Conservation (phyloP, 2,797 vertebrate species). For the Microchirus variegatus region DNA sequence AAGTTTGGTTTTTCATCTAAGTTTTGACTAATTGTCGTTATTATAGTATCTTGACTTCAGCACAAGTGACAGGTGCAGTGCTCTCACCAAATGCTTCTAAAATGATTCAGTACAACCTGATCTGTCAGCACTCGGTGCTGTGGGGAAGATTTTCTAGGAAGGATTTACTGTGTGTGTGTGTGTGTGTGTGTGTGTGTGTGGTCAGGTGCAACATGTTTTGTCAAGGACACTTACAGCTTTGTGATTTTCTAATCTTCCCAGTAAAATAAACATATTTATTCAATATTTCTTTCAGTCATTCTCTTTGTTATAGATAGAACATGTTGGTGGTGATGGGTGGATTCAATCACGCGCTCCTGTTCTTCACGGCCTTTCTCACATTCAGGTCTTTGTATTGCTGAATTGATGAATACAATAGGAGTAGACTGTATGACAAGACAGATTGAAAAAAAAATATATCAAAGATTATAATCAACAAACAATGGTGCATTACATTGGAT, state of each 20-base stretch:
- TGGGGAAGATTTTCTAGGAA: background rate
- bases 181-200: background rate
- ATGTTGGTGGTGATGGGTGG: background rate
- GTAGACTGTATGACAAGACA: constrained; percentile 3
- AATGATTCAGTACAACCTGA: constrained; percentile 19
- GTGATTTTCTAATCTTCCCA: constrained; percentile 6
- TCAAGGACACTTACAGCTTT: constrained; percentile 9
- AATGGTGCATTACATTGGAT: background rate
- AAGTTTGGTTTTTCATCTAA: constrained; percentile 7
- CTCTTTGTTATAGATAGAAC: constrained; percentile 9
- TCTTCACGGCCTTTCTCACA: background rate
- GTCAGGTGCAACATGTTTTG: constrained; percentile 1
- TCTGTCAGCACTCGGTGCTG: constrained; percentile 4
- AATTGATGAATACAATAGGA: constrained; percentile 5
- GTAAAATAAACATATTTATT: constrained; percentile 15
- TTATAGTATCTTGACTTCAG: constrained; percentile 2
- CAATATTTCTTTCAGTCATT: constrained; percentile 6
- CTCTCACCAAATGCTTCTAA: constrained; percentile 17
- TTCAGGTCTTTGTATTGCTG: background rate
- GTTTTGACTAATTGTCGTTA: constrained; percentile 8
- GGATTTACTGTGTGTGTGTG: background rate
- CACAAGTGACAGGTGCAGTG: constrained; percentile 2
- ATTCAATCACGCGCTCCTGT: background rate
- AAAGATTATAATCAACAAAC: constrained; percentile 19
- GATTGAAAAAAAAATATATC: too few species aligned